phyloP scores from a whole-genome alignment of 2,113 vertebrate species.

The Zosterops borbonicus region DNA sequence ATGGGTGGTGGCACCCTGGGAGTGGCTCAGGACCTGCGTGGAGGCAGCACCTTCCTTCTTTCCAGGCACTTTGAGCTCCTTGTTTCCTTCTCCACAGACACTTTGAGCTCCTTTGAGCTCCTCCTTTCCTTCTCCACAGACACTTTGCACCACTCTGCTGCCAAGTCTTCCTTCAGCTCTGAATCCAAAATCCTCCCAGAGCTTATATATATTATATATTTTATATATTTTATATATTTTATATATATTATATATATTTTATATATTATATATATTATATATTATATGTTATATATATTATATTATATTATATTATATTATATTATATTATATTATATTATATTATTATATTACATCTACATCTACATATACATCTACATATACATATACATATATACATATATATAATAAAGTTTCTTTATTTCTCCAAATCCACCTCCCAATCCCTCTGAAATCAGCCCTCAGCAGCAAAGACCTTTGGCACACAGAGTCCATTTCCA shows the following conservation, averaged over 20 bases:
- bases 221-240: too few relatives aligned
- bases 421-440: background rate
- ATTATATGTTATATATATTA: too few relatives aligned
- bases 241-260: too few relatives aligned
- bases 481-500: background rate
- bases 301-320: too few relatives aligned
- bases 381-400: too few relatives aligned
- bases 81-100: background rate
- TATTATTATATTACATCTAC: too few relatives aligned
- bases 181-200: background rate
- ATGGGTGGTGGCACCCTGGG: background rate
- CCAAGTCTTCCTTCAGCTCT: background rate
- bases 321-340: too few relatives aligned
- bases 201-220: too few relatives aligned
- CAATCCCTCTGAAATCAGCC: background rate
- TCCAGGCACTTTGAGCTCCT: background rate
- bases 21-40: fast-evolving
- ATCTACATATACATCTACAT: too few relatives aligned
- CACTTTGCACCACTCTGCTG: background rate
- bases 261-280: too few relatives aligned
- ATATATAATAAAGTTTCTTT: background rate
- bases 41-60: background rate
- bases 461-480: background rate
- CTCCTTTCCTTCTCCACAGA: background rate
- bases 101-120: background rate